These are phyloP conservation scores for Phoebastria nigripes DNA, from an alignment of 2,797 vertebrate species.

Conservation along the genomic window DNA sequence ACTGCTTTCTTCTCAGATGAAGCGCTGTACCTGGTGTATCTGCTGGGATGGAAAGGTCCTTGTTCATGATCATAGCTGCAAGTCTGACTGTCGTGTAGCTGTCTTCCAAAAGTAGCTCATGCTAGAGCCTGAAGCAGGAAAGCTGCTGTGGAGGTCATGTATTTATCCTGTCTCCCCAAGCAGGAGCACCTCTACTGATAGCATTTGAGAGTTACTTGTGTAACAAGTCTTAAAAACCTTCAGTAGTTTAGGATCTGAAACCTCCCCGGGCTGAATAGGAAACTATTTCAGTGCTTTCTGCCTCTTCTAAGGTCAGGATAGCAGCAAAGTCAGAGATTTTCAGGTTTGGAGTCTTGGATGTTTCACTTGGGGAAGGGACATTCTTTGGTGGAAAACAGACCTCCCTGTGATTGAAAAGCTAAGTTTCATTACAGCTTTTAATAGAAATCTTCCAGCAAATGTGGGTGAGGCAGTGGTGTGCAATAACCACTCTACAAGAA, in stretches of 20 bases:
- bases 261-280: rapidly evolving
- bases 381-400: neutral
- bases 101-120: neutral
- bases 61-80: neutral
- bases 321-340: neutral
- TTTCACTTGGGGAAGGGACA: neutral
- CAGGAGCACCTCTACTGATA: neutral
- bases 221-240: neutral
- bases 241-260: neutral
- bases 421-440: neutral
- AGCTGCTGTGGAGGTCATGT: neutral
- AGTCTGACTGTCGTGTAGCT: neutral
- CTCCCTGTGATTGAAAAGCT: neutral
- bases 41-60: neutral
- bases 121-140: neutral
- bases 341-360: neutral
- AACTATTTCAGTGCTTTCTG: neutral
- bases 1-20: neutral
- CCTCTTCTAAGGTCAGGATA: neutral
- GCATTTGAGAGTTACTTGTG: neutral
- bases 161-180: neutral
- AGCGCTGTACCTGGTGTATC: neutral
- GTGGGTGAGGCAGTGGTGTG: neutral
- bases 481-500: neutral
- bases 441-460: neutral